Evolutionary conservation across 2,797 vertebrate genomes (phyloP), one percentile per base, ranked within the genome.

Genomic region (Melanotaenia maccullochi): DNA sequence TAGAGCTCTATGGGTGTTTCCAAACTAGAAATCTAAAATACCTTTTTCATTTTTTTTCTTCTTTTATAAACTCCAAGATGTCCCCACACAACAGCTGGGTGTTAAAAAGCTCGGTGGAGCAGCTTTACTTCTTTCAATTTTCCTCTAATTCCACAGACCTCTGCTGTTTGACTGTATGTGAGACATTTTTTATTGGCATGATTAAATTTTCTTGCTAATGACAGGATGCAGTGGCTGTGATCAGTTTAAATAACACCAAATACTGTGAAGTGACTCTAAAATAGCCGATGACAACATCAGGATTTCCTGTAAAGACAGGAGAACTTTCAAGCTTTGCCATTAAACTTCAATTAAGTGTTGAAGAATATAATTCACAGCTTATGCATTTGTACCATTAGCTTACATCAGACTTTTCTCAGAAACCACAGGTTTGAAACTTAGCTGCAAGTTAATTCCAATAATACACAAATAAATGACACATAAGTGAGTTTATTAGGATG

Each of bases 1-100:
- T 68, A 91, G 86, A 81, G 85, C 68, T 65, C 56, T 6, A 54
- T 78, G 93, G 93, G 92, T 87, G 92, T 93, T 90, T 92, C 92
- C 87, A 68, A 66, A 84, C 68, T 54, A 51, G 60, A 67, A 59
- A 69, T 82, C 81, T 78, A 81, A 52, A 40, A 68, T 9, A 75
- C 71, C 66, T 54, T 14, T 33, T 60, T 44, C 62, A 35, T 67
- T 42, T 44, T 75, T 25, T 22, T 55, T n/a, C 36, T 14, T 16
- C 40, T 30, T 47, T 56, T 35, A 3, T 30, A 0, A 42, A 36
- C 49, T 65, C 20, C 25, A 28, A 3, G 9, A 68, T 54, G 40
- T 35, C 38, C 62, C 24, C 32, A 49, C 44, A 30, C 44, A 78
- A 20, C 24, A 51, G 22, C n/a, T 57, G 28, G 28, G 38, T 60